These are phyloP conservation scores for Myotis vivesi DNA, from an alignment of 2,797 vertebrate species.

Conservation along the genomic window DNA sequence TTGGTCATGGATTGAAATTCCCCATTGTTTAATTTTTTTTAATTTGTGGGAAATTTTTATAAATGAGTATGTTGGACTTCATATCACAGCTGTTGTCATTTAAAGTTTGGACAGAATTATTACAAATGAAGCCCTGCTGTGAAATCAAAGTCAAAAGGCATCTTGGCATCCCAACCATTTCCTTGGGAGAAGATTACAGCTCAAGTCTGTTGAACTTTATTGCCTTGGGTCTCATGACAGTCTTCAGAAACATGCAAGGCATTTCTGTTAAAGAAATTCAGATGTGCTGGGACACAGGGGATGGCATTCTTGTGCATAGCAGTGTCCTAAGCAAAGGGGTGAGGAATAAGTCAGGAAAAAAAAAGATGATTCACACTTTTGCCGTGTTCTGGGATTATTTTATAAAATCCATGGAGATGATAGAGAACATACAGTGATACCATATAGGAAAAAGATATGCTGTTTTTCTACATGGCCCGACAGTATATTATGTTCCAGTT, in stretches of 20 bases:
- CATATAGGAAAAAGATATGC: background rate
- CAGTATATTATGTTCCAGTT: background rate
- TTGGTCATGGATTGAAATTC: conserved; percentile 76
- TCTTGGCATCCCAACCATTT: conserved; percentile 99
- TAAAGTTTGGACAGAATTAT: conserved; percentile 89
- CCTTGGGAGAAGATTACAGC: conserved; percentile 95
- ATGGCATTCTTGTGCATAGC: conserved; percentile 84
- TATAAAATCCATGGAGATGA: conserved; percentile 46
- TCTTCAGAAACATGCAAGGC: conserved; percentile 90
- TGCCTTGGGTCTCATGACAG: conserved; percentile 91
- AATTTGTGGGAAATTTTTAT: conserved; percentile 84
- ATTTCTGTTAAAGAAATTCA: conserved; percentile 90
- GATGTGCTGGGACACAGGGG: conserved; percentile 86
- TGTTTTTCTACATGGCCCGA: conserved; percentile 31
- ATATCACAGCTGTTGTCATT: conserved; percentile 89
- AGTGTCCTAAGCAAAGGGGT: conserved; percentile 71
- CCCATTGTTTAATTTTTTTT: conserved; percentile 79
- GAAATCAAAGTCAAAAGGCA: conserved; percentile 89
- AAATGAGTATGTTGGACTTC: conserved; percentile 83
- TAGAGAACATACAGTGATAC: background rate
- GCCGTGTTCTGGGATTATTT: conserved; percentile 40
- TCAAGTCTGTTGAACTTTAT: conserved; percentile 90
- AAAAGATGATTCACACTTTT: conserved; percentile 57
- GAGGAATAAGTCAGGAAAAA: conserved; percentile 36
- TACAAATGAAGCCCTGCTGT: conserved; percentile 92